Percentiles rank a stretch among this genome's conserved stretches.
These are phyloP conservation scores for Hypena proboscidalis DNA, from an alignment of 2,888 invertebrate species.

Conservation along the genomic window DNA sequence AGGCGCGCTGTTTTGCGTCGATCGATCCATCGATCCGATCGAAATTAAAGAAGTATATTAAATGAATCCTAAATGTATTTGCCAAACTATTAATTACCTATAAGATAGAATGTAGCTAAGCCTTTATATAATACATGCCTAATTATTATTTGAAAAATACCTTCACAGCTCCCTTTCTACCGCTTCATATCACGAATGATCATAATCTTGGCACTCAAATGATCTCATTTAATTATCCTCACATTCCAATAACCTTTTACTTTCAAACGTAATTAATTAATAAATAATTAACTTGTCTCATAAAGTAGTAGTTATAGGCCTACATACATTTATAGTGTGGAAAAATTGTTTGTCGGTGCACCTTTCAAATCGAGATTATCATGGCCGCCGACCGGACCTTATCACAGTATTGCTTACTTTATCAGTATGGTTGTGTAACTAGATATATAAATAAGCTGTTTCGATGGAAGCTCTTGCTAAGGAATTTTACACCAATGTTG, in stretches of 20 bases:
- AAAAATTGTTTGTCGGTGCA: conserved; percentile 27
- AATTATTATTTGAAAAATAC: too few species aligned
- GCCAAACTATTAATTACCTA: too few species aligned
- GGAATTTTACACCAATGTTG: not conserved
- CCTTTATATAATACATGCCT: too few species aligned
- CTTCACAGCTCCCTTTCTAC: too few species aligned
- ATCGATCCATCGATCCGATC: too few species aligned
- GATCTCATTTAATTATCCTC: not conserved
- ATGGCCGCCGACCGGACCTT: conserved; percentile 39
- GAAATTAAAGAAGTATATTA: too few species aligned
- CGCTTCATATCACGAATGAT: too few species aligned
- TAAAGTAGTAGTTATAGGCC: conserved; percentile 4
- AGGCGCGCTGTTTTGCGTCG: too few species aligned
- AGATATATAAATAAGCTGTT: not conserved
- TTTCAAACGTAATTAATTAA: not conserved
- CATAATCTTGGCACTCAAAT: too few species aligned
- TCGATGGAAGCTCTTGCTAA: not conserved
- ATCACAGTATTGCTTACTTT: conserved; percentile 33
- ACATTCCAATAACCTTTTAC: not conserved
- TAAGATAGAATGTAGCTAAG: too few species aligned
- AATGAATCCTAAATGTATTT: too few species aligned
- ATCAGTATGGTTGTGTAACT: conserved; percentile 29
- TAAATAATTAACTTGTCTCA: conserved; percentile 5
- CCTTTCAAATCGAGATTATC: conserved; percentile 39
- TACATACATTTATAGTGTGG: conserved; percentile 25